phyloP scores from a whole-genome alignment of 2,113 vertebrate genomes.

The Phalacrocorax carbo region DNA sequence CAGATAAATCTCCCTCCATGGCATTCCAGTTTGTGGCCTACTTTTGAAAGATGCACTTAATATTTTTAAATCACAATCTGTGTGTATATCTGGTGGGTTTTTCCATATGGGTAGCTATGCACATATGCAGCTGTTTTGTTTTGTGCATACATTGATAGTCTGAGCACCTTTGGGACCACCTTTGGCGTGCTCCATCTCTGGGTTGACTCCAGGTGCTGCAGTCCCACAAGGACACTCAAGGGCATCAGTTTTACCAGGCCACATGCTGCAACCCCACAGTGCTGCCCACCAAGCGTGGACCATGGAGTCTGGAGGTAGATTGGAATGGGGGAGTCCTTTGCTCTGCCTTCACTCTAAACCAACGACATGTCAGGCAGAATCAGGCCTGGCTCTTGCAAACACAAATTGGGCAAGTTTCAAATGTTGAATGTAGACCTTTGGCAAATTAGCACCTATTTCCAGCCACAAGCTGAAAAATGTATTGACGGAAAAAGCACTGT shows the following conservation, averaged over 20 bases:
- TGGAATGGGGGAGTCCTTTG: neutral
- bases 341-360: neutral
- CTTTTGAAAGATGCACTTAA: neutral
- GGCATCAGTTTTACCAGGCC: neutral
- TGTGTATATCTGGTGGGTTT: neutral
- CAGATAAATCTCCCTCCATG: neutral
- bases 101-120: neutral
- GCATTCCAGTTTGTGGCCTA: neutral
- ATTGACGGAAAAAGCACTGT: neutral
- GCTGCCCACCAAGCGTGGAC: neutral
- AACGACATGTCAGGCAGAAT: neutral
- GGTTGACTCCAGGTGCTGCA: neutral
- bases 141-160: neutral
- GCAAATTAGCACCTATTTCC: neutral
- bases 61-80: neutral
- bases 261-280: neutral
- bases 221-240: neutral
- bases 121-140: rapidly evolving
- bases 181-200: neutral
- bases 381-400: neutral
- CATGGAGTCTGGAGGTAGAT: no score
- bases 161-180: neutral
- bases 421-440: neutral
- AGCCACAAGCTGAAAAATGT: neutral
- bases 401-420: neutral